Evolutionary conservation across 2,888 invertebrate species (phyloP).

Genomic region (Caenorhabditis becei): DNA sequence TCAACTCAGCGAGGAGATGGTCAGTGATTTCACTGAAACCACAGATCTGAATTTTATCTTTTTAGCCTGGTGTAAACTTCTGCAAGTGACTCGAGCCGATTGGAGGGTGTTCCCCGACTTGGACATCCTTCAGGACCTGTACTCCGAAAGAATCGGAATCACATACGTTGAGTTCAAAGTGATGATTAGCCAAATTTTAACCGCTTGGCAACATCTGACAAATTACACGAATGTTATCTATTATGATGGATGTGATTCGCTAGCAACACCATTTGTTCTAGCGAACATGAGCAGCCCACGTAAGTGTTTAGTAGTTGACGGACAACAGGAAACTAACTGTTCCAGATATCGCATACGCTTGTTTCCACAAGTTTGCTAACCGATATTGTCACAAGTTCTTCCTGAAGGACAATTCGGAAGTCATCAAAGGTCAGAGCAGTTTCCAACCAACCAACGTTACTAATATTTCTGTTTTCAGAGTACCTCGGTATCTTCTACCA

Average conservation of each 20-base stretch:
- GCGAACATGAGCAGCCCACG: constrained; percentile 97
- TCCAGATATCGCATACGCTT: constrained; percentile 93
- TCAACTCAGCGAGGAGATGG: constrained; percentile 28
- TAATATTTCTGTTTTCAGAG: constrained; percentile 84
- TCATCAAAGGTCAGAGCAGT: constrained; percentile 88
- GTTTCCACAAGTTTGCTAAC: constrained; percentile 94
- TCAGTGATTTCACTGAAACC: not conserved
- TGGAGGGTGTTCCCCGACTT: constrained; percentile 87
- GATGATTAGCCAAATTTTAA: too few relatives aligned
- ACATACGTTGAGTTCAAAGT: too few relatives aligned
- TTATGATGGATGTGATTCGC: constrained; percentile 98
- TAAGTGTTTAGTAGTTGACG: constrained; percentile 81
- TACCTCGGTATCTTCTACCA: constrained; percentile 97
- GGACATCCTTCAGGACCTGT: constrained; percentile 74
- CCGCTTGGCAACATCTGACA: constrained; percentile 86
- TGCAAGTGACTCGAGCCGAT: constrained; percentile 86
- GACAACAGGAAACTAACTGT: not conserved
- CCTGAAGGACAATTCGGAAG: constrained; percentile 94
- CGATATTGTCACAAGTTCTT: constrained; percentile 98
- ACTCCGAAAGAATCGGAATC: too few relatives aligned
- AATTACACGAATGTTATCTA: constrained; percentile 94
- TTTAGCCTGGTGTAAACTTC: constrained; percentile 92
- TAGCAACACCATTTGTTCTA: constrained; percentile 96
- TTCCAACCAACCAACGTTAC: not conserved
- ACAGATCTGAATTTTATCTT: not conserved